Percentiles rank a stretch among this genome's conserved stretches.
Conservation (phyloP, 1,140 invertebrate genomes). For the Hestina assimilis region DNA sequence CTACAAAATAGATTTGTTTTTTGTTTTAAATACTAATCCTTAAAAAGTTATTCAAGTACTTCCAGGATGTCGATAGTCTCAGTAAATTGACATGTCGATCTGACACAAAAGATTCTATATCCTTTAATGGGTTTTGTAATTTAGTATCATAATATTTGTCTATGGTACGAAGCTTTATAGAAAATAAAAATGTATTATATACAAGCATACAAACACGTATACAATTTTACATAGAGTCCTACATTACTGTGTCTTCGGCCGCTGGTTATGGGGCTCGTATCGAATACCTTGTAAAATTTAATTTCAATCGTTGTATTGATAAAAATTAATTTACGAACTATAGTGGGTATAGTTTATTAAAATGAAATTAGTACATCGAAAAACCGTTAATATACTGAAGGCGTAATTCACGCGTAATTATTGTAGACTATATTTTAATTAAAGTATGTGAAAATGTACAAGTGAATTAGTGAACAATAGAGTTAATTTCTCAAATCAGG, state of each 20-base stretch:
- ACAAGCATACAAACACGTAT: conserved; percentile 37
- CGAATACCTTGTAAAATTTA: neutral
- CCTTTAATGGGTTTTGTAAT: neutral
- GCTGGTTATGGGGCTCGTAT: neutral
- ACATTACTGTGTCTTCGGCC: conserved; percentile 14
- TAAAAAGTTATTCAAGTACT: neutral
- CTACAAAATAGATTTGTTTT: no score
- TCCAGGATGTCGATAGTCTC: neutral
- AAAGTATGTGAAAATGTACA: neutral
- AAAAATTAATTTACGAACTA: no score
- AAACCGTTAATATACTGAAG: neutral
- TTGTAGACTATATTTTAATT: neutral
- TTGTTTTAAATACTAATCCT: no score
- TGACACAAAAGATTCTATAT: conserved; percentile 2
- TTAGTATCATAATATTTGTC: conserved; percentile 15
- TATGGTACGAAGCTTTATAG: conserved; percentile 20
- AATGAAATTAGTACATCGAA: neutral
- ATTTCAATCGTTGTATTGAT: neutral
- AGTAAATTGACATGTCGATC: neutral
- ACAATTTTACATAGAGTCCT: conserved; percentile 31
- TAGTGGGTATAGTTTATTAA: neutral
- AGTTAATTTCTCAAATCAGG: neutral
- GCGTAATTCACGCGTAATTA: neutral
- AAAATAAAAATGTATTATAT: neutral
- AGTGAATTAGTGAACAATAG: neutral